Evolutionary conservation across 2,888 invertebrate species (phyloP).

Genomic region (Synergus gifuensis): DNA sequence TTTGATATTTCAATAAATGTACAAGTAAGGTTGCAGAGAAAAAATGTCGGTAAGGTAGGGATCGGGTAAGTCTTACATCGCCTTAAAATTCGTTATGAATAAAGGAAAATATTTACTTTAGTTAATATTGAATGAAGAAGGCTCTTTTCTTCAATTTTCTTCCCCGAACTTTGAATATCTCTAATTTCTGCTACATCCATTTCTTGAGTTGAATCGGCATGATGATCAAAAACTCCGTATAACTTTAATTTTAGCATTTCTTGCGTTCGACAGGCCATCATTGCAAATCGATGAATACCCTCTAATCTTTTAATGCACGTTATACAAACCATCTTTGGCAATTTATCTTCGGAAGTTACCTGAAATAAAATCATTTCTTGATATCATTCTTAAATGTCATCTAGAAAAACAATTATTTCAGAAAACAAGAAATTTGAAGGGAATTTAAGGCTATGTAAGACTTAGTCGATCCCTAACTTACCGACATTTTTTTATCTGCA

Average conservation of each 20-base stretch:
- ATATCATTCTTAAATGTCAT: too few relatives aligned
- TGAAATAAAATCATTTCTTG: constrained; percentile 64
- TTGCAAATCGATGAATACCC: constrained; percentile 84
- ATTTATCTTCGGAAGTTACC: constrained; percentile 83
- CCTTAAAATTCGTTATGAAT: background rate
- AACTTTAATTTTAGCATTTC: constrained; percentile 78
- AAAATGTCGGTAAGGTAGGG: too few relatives aligned
- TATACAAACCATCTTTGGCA: constrained; percentile 85
- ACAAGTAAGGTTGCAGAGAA: too few relatives aligned
- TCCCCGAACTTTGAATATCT: constrained; percentile 68
- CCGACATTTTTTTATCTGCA: too few relatives aligned
- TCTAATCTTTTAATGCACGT: constrained; percentile 83
- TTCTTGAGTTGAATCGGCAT: constrained; percentile 58
- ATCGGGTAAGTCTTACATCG: too few relatives aligned
- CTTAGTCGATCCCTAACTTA: too few relatives aligned
- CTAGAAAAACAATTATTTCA: too few relatives aligned
- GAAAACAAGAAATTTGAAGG: too few relatives aligned
- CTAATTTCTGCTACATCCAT: constrained; percentile 62
- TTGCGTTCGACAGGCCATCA: constrained; percentile 83
- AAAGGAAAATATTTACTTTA: constrained; percentile 74
- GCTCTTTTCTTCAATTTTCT: constrained; percentile 78
- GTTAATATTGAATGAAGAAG: constrained; percentile 80
- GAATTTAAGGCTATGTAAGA: too few relatives aligned
- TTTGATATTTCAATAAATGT: too few relatives aligned
- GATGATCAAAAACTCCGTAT: constrained; percentile 47